Percentiles rank a stretch among this genome's conserved stretches.
Conservation (phyloP, 1,140 invertebrate species). For the Euschistus heros region DNA sequence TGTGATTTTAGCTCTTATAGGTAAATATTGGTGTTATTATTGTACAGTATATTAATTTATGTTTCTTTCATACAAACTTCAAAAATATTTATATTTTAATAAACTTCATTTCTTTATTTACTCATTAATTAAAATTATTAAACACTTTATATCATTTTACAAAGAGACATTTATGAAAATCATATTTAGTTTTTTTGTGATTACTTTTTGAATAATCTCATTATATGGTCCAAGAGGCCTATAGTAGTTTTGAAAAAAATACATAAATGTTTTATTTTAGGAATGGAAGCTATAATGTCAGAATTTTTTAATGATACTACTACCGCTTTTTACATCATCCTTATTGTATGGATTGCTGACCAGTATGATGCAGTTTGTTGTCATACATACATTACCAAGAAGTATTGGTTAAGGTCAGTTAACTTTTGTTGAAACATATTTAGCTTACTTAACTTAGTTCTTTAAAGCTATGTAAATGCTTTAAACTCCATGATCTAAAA, state of each 20-base stretch:
- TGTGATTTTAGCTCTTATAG: slow-evolving; percentile 92
- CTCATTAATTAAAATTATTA: neutral
- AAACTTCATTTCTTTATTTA: neutral
- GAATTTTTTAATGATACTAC: slow-evolving; percentile 99
- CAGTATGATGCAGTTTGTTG: slow-evolving; percentile 98
- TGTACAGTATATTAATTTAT: neutral
- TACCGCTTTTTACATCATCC: slow-evolving; percentile 97
- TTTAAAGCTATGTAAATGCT: too few relatives aligned
- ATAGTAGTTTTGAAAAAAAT: neutral
- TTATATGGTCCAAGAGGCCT: neutral
- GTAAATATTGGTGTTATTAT: slow-evolving; percentile 49
- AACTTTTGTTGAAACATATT: slow-evolving; percentile 14
- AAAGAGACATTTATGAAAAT: too few relatives aligned
- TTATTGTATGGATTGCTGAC: slow-evolving; percentile 98
- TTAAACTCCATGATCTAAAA: too few relatives aligned
- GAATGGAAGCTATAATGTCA: slow-evolving; percentile 99
- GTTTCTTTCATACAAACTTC: neutral
- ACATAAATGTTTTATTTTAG: slow-evolving; percentile 40
- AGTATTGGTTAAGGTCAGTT: slow-evolving; percentile 86
- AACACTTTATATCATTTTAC: too few relatives aligned
- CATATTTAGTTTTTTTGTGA: too few relatives aligned
- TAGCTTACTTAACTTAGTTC: too few relatives aligned
- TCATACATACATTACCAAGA: slow-evolving; percentile 86
- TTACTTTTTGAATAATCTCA: too few relatives aligned
- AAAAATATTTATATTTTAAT: neutral